Evolutionary conservation across 1,140 invertebrate species (phyloP).

Genomic region (Harlomillsia oculata): DNA sequence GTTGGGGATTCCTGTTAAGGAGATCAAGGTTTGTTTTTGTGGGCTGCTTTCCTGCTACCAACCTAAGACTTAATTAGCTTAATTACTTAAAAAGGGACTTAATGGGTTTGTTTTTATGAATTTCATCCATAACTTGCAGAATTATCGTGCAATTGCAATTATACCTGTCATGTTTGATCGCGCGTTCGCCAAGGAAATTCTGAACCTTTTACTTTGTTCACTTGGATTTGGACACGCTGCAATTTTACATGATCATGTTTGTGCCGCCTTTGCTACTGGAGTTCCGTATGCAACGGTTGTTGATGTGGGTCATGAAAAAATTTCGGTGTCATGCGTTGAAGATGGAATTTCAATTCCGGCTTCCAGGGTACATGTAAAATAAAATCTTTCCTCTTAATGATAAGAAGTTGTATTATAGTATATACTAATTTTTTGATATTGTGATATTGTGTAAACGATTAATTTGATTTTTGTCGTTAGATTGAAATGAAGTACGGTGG

Average conservation of each 20-base stretch:
- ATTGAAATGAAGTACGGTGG: slow-evolving; percentile 75
- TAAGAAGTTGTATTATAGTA: slow-evolving; percentile 8
- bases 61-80: too few relatives aligned
- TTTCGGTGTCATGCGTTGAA: slow-evolving; percentile 88
- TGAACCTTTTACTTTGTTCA: slow-evolving; percentile 64
- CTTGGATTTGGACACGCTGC: slow-evolving; percentile 86
- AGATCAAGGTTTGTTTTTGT: slow-evolving; percentile 51
- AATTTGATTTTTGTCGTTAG: too few relatives aligned
- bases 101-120: neutral
- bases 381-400: neutral
- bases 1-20: slow-evolving; percentile 62
- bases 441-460: slow-evolving; percentile 32
- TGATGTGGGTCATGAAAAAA: slow-evolving; percentile 91
- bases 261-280: slow-evolving; percentile 86
- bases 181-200: slow-evolving; percentile 73
- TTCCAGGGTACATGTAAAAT: slow-evolving; percentile 53
- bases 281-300: slow-evolving; percentile 86
- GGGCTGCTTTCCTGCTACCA: too few relatives aligned
- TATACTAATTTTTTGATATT: neutral
- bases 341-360: slow-evolving; percentile 86
- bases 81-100: too few relatives aligned
- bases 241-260: slow-evolving; percentile 80
- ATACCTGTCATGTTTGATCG: slow-evolving; percentile 86
- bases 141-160: slow-evolving; percentile 39
- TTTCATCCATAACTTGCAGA: slow-evolving; percentile 4